Base-by-base conservation (phyloP, 2,888 invertebrate species). In the Orthosia gothica region DNA sequence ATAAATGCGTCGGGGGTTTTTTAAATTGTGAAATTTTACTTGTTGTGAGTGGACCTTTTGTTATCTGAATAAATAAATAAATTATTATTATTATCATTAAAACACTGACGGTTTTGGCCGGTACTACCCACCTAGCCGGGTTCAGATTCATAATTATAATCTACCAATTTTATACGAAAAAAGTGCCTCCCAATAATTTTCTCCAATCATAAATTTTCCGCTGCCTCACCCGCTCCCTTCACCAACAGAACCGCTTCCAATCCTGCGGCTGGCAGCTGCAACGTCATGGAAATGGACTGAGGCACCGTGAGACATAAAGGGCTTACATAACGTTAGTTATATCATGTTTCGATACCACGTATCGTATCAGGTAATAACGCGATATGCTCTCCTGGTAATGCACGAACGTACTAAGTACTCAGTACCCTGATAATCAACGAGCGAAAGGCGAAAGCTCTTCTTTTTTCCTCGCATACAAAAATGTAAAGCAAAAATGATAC, bases 261-360 rank as follows among this genome's bases (percentile, higher is more conserved):
- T 61, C 71, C 88, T 93, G 93, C 89, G 93, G 92, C 92, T 93
- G 93, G 92, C 93, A 92, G 92, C 90, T 91, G 92, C 93, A 91
- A 83, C 92, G 92, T 93, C 93, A 93, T 93, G 92, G 92, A 92
- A 94, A 93, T 92, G 94, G 93, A 92, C 94, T 90, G 89, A 90
- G 91, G 88, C 86, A 83, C 88, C 86, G 89, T 90, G 90, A 89
- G 91, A 91, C 92, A 91, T 93, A 93, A 92, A 93, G 92, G 92
- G 90, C 91, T 89, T 88, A 87, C 85, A 88, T 89, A 91, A 86
- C 87, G 83, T 87, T 86, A 89, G 85, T 88, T 87, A 88, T 86
- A 90, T 83, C 86, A 84, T 82, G 87, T 86, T 75, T 79, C 81
- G 70, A 89, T 87, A 80, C 81, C 79, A 52, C 66, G 74, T 82